Evolutionary conservation across 2,888 invertebrate species (phyloP).

Genomic region (Ptychoptera albimana): DNA sequence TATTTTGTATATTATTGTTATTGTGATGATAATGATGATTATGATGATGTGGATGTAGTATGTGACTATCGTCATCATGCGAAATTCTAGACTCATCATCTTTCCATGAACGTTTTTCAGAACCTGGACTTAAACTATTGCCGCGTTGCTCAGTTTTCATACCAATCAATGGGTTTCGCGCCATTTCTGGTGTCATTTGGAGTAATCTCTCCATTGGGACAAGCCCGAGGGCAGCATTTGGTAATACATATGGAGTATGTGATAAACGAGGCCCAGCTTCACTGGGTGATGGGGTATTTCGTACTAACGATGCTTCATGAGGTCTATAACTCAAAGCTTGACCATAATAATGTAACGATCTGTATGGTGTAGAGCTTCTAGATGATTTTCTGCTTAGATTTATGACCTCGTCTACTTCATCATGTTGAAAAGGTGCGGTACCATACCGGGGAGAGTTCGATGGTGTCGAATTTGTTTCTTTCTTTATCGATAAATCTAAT

Average conservation of each 20-base stretch:
- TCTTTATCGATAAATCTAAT: conserved; percentile 78
- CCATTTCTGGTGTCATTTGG: conserved; percentile 40
- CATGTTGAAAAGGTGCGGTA: conserved; percentile 42
- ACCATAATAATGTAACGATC: conserved; percentile 26
- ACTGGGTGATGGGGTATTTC: conserved; percentile 21
- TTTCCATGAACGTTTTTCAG: conserved; percentile 49
- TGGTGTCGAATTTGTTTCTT: conserved; percentile 39
- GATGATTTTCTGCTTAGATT: conserved; percentile 57
- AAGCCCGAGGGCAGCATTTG: conserved; percentile 31
- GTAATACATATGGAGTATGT: conserved; percentile 25
- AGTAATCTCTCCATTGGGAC: conserved; percentile 52
- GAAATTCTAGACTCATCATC: conserved; percentile 35
- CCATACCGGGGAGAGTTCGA: conserved; percentile 43
- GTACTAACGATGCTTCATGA: conserved; percentile 23
- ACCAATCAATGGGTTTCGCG: conserved; percentile 42
- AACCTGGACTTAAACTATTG: conserved; percentile 45
- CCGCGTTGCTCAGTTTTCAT: conserved; percentile 37
- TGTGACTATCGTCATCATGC: conserved; percentile 32
- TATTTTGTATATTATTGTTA: neutral
- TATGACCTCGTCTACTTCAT: conserved; percentile 50
- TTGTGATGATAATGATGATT: neutral
- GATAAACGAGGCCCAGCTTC: conserved; percentile 12
- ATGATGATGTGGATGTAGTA: neutral
- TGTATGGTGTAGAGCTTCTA: conserved; percentile 43
- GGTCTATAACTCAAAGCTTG: conserved; percentile 18